Evolutionary conservation across 2,888 invertebrate genomes (phyloP).

Genomic region (Ecliptopera silaceata): DNA sequence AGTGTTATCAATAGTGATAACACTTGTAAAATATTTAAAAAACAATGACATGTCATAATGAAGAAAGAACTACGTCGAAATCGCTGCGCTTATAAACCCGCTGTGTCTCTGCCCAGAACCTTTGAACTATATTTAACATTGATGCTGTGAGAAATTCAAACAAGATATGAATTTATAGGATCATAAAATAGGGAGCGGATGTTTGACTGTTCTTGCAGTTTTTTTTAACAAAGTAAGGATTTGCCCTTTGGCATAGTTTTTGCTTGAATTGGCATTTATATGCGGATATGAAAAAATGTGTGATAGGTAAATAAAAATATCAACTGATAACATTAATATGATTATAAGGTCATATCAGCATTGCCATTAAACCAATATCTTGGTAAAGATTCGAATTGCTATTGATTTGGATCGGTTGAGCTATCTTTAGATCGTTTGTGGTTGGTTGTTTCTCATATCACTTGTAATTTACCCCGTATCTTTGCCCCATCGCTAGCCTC

Average conservation of each 20-base stretch:
- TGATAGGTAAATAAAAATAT: slow-evolving; percentile 22
- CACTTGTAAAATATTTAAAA: no score
- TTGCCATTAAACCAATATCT: no score
- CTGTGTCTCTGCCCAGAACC: slow-evolving; percentile 38
- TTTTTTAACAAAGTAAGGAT: slow-evolving; percentile 33
- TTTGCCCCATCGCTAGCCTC: neutral
- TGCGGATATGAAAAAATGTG: slow-evolving; percentile 2
- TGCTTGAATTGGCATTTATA: slow-evolving; percentile 26
- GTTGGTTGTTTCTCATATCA: no score
- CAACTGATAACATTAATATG: no score
- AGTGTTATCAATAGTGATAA: no score
- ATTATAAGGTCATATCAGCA: no score
- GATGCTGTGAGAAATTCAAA: slow-evolving; percentile 74
- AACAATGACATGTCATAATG: no score
- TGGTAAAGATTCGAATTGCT: no score
- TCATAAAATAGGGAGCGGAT: slow-evolving; percentile 60
- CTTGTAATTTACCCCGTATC: no score
- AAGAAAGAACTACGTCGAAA: no score
- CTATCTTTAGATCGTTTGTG: no score
- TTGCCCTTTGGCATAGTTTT: slow-evolving; percentile 56
- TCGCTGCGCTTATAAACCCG: slow-evolving; percentile 34
- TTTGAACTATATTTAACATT: slow-evolving; percentile 18
- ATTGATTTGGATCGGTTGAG: no score
- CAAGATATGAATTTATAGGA: slow-evolving; percentile 72
- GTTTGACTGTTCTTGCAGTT: slow-evolving; percentile 55